Percentiles rank a stretch among this genome's conserved stretches.
Conservation (phyloP, 2,888 invertebrate species). For the Abrostola tripartita region DNA sequence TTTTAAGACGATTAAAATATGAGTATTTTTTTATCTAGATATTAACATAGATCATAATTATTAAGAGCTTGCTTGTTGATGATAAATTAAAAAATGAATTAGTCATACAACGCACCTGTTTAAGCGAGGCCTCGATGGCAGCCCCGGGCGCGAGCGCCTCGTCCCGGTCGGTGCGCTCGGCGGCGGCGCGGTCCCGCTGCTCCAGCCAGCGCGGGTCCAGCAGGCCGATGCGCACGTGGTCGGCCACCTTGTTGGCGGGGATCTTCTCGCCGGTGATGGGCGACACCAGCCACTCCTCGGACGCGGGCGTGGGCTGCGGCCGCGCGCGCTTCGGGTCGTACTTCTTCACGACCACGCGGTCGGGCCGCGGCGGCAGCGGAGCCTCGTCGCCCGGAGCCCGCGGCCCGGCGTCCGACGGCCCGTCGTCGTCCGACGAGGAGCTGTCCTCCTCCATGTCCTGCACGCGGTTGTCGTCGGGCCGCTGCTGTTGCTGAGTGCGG, state of each 20-base stretch:
- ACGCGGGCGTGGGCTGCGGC: constrained; percentile 88
- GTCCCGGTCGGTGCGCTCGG: constrained; percentile 96
- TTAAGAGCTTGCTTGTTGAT: neutral
- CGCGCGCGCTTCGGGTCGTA: constrained; percentile 95
- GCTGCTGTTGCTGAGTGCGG: constrained; percentile 80
- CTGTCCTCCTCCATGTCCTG: constrained; percentile 98
- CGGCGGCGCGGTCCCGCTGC: constrained; percentile 97
- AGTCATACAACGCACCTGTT: constrained; percentile 85
- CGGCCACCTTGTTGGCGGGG: constrained; percentile 97
- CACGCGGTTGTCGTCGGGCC: constrained; percentile 87
- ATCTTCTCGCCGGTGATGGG: constrained; percentile 99
- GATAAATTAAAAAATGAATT: neutral
- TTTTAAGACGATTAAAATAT: too few relatives aligned
- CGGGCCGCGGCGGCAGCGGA: constrained; percentile 95
- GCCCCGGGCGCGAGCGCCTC: constrained; percentile 89
- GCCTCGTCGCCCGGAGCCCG: constrained; percentile 85
- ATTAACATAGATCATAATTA: neutral
- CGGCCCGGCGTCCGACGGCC: constrained; percentile 63
- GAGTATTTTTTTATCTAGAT: too few relatives aligned
- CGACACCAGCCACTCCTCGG: constrained; percentile 97
- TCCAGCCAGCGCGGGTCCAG: constrained; percentile 99
- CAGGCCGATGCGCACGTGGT: constrained; percentile 99
- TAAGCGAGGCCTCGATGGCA: constrained; percentile 98
- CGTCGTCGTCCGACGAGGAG: constrained; percentile 86
- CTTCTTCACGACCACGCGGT: constrained; percentile 98